Conservation (phyloP, 2,888 invertebrate genomes). For the Bibio marci region DNA sequence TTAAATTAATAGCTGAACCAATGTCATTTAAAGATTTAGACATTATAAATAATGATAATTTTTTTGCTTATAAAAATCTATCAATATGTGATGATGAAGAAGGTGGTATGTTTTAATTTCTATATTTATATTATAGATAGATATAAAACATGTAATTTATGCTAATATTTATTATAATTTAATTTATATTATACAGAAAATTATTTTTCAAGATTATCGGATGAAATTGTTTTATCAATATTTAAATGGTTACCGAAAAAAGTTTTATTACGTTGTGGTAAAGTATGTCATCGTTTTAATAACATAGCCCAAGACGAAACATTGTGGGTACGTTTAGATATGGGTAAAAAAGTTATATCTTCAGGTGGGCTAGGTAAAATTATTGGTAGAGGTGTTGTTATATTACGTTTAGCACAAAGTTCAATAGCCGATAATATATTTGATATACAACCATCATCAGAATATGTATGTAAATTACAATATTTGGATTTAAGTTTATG, state of each 20-base stretch:
- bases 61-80: too few relatives aligned
- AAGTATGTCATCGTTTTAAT: slow-evolving; percentile 65
- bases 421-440: slow-evolving; percentile 27
- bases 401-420: slow-evolving; percentile 61
- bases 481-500: slow-evolving; percentile 78
- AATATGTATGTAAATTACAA: slow-evolving; percentile 41
- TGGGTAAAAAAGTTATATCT: slow-evolving; percentile 50
- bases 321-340: slow-evolving; percentile 70
- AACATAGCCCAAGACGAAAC: slow-evolving; percentile 66
- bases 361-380: slow-evolving; percentile 56
- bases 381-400: slow-evolving; percentile 56
- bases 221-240: slow-evolving; percentile 71
- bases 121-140: too few relatives aligned
- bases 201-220: slow-evolving; percentile 57
- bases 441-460: slow-evolving; percentile 23
- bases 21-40: too few relatives aligned
- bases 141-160: too few relatives aligned
- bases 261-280: slow-evolving; percentile 48
- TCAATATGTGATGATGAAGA: too few relatives aligned
- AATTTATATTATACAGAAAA: slow-evolving; percentile 24
- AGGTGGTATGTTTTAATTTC: too few relatives aligned
- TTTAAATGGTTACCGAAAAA: slow-evolving; percentile 70
- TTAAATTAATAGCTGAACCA: too few relatives aligned
- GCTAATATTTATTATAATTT: slow-evolving; percentile 9
- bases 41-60: too few relatives aligned